Base-by-base conservation (phyloP, 2,888 invertebrate species). In the Isoperla grammatica region DNA sequence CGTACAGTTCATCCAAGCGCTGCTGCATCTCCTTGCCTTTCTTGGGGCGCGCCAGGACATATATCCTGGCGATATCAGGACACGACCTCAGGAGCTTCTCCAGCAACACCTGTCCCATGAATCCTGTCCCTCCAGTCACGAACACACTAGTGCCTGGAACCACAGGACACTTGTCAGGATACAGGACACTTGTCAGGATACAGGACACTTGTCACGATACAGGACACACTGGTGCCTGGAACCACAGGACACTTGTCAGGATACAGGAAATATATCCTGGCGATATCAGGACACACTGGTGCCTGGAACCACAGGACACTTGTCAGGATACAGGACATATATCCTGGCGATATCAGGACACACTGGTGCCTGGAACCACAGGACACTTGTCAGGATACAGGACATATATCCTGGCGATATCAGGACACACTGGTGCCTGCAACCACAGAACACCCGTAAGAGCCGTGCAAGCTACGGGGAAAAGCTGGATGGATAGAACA, bases 401-500 rank as follows among this genome's bases (percentile, higher is more conserved):
- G 0, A 84, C 81, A 69, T 83, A 85, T 54, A 86, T 75, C 67
- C 79, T 79, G 40, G 80, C 81, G 2, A 86, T 70, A 23, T 82
- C 83, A 0, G 82, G 8, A 29, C 29, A 29, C 8, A 29, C 8
- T 29, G 4, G 4, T 29, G 8, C 8, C 8, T 29, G 29, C 5
- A 8, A 29, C 4, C 29, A 29, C 8, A 29, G 8, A 29, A 29
- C 8, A 8, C 29, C 8, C 8, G 29, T 4, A 6, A 29, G 29
- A n/a, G n/a, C n/a, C n/a, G n/a, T n/a, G n/a, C n/a, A n/a, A n/a
- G n/a, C n/a, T n/a, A n/a, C n/a, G n/a, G n/a, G n/a, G n/a, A n/a
- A n/a, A n/a, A n/a, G n/a, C n/a, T n/a, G n/a, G n/a, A n/a, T n/a
- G n/a, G n/a, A n/a, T n/a, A n/a, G n/a, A n/a, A n/a, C n/a, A n/a